Evolutionary conservation across 2,113 vertebrate species (phyloP).

Genomic region (Conger conger): DNA sequence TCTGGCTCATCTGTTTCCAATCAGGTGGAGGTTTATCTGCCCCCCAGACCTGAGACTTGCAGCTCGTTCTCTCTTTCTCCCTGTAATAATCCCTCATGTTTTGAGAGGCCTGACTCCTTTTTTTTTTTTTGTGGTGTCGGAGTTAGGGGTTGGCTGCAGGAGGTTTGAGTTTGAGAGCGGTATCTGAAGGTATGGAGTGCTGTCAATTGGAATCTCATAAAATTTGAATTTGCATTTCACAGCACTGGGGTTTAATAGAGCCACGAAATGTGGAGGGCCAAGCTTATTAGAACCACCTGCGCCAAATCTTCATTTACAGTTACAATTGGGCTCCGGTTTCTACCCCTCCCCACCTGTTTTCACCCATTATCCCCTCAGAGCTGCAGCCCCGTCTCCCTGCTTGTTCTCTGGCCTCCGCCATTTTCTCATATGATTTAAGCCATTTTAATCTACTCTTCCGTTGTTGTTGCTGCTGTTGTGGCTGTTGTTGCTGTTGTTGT

Average conservation of each 20-base stretch:
- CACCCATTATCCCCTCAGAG: constrained; percentile 59
- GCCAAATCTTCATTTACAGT: constrained; percentile 67
- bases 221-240: constrained; percentile 41
- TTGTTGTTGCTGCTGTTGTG: background rate
- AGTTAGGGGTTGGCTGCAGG: constrained; percentile 21
- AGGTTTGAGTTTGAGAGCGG: constrained; percentile 42
- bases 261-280: constrained; percentile 15
- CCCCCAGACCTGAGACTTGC: constrained; percentile 24
- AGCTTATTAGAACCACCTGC: constrained; percentile 67
- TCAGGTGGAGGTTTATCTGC: constrained; percentile 47
- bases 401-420: background rate
- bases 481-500: no score
- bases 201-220: constrained; percentile 34
- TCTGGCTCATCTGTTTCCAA: constrained; percentile 50
- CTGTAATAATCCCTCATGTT: constrained; percentile 24
- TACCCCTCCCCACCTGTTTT: constrained; percentile 66
- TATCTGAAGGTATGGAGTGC: constrained; percentile 31
- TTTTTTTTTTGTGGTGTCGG: constrained; percentile 3
- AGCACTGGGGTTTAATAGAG: constrained; percentile 32
- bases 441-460: background rate
- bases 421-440: background rate
- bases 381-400: constrained; percentile 11
- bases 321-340: constrained; percentile 68
- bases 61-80: constrained; percentile 21
- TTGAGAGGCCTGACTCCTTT: constrained; percentile 9